Conservation (phyloP, 1,140 invertebrate species). For the Zaprionus inermis region DNA sequence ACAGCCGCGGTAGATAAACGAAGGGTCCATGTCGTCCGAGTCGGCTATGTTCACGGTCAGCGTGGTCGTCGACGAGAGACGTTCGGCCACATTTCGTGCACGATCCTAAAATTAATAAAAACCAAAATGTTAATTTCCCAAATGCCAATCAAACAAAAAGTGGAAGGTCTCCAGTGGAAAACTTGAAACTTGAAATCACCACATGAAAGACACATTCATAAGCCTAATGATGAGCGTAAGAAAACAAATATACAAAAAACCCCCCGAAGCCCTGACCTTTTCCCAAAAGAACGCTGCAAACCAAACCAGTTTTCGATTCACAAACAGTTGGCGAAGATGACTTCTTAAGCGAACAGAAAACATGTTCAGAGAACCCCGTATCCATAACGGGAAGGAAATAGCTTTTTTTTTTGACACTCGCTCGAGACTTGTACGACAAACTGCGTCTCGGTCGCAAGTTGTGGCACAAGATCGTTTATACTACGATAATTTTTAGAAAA, state of each 20-base stretch:
- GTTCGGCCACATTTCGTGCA: constrained; percentile 89
- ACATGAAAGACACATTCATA: constrained; percentile 8
- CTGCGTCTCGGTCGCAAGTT: constrained; percentile 8
- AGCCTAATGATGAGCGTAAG: not conserved
- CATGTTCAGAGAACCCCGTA: constrained; percentile 4
- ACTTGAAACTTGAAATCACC: constrained; percentile 3
- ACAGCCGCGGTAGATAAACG: constrained; percentile 93
- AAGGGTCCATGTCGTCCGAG: constrained; percentile 95
- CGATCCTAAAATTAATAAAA: constrained; percentile 88
- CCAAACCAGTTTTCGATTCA: constrained; percentile 3
- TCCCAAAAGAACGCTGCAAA: not conserved
- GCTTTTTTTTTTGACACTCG: constrained; percentile 3
- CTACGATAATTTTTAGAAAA: constrained; percentile 2
- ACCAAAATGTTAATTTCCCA: constrained; percentile 6
- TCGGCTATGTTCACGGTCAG: constrained; percentile 94
- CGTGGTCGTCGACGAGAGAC: constrained; percentile 92
- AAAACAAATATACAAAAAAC: not conserved
- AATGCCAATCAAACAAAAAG: constrained; percentile 3
- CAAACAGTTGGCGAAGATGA: constrained; percentile 1
- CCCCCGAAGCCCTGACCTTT: constrained; percentile 4
- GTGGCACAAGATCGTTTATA: constrained; percentile 1
- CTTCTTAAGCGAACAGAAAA: constrained; percentile 2
- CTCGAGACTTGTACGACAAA: constrained; percentile 2
- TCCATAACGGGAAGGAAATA: constrained; percentile 12
- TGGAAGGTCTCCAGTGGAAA: not conserved